phyloP scores from a whole-genome alignment of 2,888 invertebrate species.

The Drosophila diplacantha region DNA sequence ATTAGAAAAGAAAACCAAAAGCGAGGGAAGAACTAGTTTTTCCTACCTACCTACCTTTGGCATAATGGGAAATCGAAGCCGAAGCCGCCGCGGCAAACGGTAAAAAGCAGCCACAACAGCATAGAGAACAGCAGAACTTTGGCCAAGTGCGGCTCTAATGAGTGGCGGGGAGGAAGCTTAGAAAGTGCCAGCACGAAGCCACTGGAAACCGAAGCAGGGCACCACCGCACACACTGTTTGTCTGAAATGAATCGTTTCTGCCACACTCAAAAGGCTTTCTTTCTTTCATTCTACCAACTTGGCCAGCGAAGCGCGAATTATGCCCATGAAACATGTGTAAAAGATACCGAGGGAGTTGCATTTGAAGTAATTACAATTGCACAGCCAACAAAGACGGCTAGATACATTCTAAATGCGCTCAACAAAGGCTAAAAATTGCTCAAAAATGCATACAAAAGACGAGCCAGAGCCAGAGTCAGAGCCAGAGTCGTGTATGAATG shows the following conservation, averaged over 20 bases:
- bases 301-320: constrained; percentile 61
- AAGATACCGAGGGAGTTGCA: constrained; percentile 43
- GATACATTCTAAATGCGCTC: constrained; percentile 38
- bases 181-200: constrained; percentile 47
- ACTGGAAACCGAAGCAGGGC: constrained; percentile 29
- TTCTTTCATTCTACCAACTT: constrained; percentile 31
- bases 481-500: constrained; percentile 14
- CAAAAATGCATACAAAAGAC: constrained; percentile 50
- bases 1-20: constrained; percentile 49
- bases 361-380: constrained; percentile 65
- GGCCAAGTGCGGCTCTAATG: constrained; percentile 29
- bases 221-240: not conserved
- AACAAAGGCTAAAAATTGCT: constrained; percentile 38
- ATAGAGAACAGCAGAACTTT: constrained; percentile 28
- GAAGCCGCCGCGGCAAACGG: constrained; percentile 10
- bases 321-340: constrained; percentile 51
- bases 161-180: constrained; percentile 36
- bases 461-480: constrained; percentile 13
- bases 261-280: constrained; percentile 37
- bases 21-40: constrained; percentile 46
- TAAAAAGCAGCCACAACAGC: constrained; percentile 18
- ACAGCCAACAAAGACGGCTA: constrained; percentile 26
- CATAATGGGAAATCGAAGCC: constrained; percentile 62
- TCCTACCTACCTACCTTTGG: constrained; percentile 20
- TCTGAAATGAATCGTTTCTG: constrained; percentile 35